These are phyloP conservation scores for Cheilosia impressa DNA, from an alignment of 2,888 invertebrate genomes.

Conservation along the genomic window DNA sequence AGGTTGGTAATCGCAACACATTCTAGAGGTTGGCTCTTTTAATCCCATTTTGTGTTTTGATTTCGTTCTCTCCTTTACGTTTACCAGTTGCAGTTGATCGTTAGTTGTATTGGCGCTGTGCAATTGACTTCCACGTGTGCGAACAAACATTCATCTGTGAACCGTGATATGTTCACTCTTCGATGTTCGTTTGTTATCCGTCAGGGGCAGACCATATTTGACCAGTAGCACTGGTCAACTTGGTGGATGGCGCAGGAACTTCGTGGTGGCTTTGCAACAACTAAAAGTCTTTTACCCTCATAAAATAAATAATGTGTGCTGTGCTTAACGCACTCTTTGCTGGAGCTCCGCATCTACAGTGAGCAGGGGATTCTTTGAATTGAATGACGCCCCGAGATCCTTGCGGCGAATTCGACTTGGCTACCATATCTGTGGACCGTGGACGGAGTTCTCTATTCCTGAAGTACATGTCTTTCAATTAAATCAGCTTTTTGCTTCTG, in stretches of 20 bases:
- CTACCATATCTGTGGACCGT: conserved; percentile 51
- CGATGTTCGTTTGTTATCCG: conserved; percentile 65
- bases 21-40: conserved; percentile 43
- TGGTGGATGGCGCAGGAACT: conserved; percentile 28
- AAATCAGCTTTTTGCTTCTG: conserved; percentile 43
- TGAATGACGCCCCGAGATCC: conserved; percentile 27
- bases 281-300: conserved; percentile 45
- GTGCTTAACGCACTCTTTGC: conserved; percentile 37
- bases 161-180: conserved; percentile 43
- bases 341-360: conserved; percentile 16
- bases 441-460: conserved; percentile 1
- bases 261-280: conserved; percentile 20
- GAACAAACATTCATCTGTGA: conserved; percentile 41
- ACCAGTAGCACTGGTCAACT: conserved; percentile 63
- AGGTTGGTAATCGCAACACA: conserved; percentile 65
- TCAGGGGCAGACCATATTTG: conserved; percentile 64
- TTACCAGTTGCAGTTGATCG: background rate
- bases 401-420: conserved; percentile 60
- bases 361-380: conserved; percentile 31
- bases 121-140: conserved; percentile 29
- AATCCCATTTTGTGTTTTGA: conserved; percentile 25
- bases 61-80: background rate
- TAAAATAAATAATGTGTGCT: conserved; percentile 58
- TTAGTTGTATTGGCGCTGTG: background rate
- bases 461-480: conserved; percentile 64